phyloP scores from a whole-genome alignment of 2,113 vertebrate species.

The Oryctolagus cuniculus region mOryCun1.1 NC_091435.1:48537501-48538000 shows the following conservation, averaged over 20 bases:
- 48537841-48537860: constrained; percentile 43
- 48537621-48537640: constrained; percentile 25
- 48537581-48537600: background rate
- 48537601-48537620: background rate
- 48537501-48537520: background rate
- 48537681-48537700: constrained; percentile 37
- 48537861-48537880: background rate
- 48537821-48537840: constrained; percentile 26
- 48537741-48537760: constrained; percentile 32
- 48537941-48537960: background rate
- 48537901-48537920: background rate
- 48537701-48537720: background rate
- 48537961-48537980: background rate
- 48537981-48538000: constrained; percentile 20
- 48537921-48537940: background rate
- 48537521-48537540: background rate
- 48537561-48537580: background rate
- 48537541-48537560: background rate
- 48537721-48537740: background rate
- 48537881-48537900: background rate
- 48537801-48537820: background rate
- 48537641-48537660: background rate
- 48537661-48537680: background rate
- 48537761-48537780: constrained; percentile 21
- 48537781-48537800: constrained; percentile 5